Percentiles rank a stretch among this genome's conserved stretches.
Conservation (phyloP, 2,888 invertebrate genomes). For the Achlya flavicornis region DNA sequence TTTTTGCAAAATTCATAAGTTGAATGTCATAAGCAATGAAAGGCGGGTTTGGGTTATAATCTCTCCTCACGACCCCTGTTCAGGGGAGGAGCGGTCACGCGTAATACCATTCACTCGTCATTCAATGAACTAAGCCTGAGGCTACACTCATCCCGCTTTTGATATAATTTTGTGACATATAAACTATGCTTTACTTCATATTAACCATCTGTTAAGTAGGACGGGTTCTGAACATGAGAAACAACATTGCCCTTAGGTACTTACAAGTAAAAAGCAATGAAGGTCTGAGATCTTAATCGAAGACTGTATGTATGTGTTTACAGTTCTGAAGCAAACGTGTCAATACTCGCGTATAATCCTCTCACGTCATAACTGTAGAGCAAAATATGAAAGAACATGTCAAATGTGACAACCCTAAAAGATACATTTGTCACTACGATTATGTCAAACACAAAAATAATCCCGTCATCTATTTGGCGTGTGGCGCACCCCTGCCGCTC, state of each 20-base stretch:
- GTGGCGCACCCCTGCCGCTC: slow-evolving; percentile 73
- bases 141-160: slow-evolving; percentile 53
- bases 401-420: slow-evolving; percentile 74
- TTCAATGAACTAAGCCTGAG: slow-evolving; percentile 57
- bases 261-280: slow-evolving; percentile 28
- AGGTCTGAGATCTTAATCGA: slow-evolving; percentile 18
- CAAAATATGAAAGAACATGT: slow-evolving; percentile 52
- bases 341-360: slow-evolving; percentile 26
- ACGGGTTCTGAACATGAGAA: too few relatives aligned
- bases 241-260: too few relatives aligned
- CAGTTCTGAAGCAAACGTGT: slow-evolving; percentile 8
- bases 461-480: slow-evolving; percentile 82
- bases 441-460: slow-evolving; percentile 84
- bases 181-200: neutral
- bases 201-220: too few relatives aligned
- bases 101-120: slow-evolving; percentile 52
- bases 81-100: slow-evolving; percentile 54
- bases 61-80: slow-evolving; percentile 42
- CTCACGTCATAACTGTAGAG: slow-evolving; percentile 47
- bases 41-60: slow-evolving; percentile 55
- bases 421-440: slow-evolving; percentile 83
- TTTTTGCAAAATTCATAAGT: slow-evolving; percentile 38
- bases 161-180: slow-evolving; percentile 44
- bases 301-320: neutral
- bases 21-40: slow-evolving; percentile 47